Evolutionary conservation across 2,797 vertebrate genomes (phyloP).

Genomic region (Parotocinclus haroldoi): DNA sequence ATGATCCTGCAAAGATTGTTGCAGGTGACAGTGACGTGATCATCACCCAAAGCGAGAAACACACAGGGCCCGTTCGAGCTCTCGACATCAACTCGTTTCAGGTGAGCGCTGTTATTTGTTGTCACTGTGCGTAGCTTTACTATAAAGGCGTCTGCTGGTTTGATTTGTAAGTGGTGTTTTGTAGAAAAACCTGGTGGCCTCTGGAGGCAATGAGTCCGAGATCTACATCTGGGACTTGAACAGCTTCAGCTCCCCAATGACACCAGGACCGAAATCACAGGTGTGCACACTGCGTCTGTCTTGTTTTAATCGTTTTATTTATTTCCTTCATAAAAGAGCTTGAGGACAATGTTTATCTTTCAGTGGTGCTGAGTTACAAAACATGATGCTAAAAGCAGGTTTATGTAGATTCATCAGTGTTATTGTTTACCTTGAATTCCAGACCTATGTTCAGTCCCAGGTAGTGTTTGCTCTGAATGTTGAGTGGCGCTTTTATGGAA

Average conservation of each 20-base stretch:
- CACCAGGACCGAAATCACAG: slow-evolving; percentile 94
- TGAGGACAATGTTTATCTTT: too few relatives aligned
- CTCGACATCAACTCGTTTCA: slow-evolving; percentile 94
- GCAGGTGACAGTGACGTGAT: slow-evolving; percentile 80
- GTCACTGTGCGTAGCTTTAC: not conserved
- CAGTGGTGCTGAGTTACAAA: too few relatives aligned
- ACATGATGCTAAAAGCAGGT: too few relatives aligned
- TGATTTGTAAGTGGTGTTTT: too few relatives aligned
- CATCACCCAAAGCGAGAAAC: slow-evolving; percentile 86
- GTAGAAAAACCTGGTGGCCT: slow-evolving; percentile 90
- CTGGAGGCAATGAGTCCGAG: slow-evolving; percentile 96
- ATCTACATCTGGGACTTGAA: slow-evolving; percentile 99
- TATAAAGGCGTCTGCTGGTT: too few relatives aligned
- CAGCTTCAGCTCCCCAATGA: slow-evolving; percentile 92
- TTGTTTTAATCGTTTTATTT: not conserved
- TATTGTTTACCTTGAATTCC: too few relatives aligned
- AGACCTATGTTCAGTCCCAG: too few relatives aligned
- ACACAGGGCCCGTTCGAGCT: slow-evolving; percentile 89
- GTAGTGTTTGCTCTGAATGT: too few relatives aligned
- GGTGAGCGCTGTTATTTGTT: slow-evolving; percentile 59
- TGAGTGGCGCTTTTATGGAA: too few relatives aligned
- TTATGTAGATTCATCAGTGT: too few relatives aligned
- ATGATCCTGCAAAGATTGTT: slow-evolving; percentile 88
- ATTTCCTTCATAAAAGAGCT: not conserved
- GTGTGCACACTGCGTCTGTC: slow-evolving; percentile 56